Percentiles rank a stretch among this genome's conserved stretches.
These are phyloP conservation scores for Cichlasoma orientale DNA, from an alignment of 2,797 vertebrate genomes.

Conservation along the genomic window DNA sequence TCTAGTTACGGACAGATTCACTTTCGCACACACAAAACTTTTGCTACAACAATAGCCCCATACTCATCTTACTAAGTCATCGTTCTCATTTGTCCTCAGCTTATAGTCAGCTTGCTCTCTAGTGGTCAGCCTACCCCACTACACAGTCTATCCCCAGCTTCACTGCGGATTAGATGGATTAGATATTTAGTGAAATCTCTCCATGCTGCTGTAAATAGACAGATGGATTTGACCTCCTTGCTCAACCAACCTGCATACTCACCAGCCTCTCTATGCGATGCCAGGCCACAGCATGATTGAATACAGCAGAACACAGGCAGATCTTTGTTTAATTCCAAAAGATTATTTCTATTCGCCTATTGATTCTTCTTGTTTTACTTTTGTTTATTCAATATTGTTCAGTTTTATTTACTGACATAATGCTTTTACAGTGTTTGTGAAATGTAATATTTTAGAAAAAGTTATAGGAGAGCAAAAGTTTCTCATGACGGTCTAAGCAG, in stretches of 20 bases:
- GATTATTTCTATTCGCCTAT: not conserved
- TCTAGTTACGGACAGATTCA: too few species aligned
- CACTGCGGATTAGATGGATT: constrained; percentile 72
- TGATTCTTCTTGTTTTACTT: not conserved
- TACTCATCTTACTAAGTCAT: not conserved
- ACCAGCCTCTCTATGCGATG: constrained; percentile 1
- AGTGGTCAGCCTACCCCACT: constrained; percentile 16
- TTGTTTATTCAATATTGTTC: not conserved
- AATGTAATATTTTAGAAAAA: too few species aligned
- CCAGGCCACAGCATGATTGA: not conserved
- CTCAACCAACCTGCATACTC: constrained; percentile 7
- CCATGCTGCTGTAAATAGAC: constrained; percentile 67
- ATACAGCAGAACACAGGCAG: constrained; percentile 9
- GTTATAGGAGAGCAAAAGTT: too few species aligned
- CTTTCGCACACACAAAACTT: too few species aligned
- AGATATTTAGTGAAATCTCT: constrained; percentile 72
- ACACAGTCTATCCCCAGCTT: constrained; percentile 21
- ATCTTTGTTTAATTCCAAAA: constrained; percentile 16
- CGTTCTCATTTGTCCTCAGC: not conserved
- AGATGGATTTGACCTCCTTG: constrained; percentile 61
- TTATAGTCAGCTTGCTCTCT: constrained; percentile 24
- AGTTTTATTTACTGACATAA: not conserved
- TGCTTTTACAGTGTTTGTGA: not conserved
- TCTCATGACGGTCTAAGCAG: too few species aligned
- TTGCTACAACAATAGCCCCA: too few species aligned